These are phyloP conservation scores for Oryctes rhinoceros DNA, from an alignment of 1,140 invertebrate genomes.

Conservation along the genomic window DNA sequence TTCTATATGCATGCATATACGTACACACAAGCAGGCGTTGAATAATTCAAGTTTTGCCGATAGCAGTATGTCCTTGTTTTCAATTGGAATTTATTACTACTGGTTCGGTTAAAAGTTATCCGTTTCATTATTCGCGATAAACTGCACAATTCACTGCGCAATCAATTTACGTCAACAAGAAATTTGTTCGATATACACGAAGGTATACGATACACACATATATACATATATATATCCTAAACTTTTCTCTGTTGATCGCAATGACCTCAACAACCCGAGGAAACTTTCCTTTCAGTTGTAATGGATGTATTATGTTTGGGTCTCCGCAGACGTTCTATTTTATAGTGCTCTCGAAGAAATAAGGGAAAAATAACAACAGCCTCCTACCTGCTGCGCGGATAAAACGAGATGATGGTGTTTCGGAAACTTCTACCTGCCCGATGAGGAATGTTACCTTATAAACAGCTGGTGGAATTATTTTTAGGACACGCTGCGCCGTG, in stretches of 20 bases:
- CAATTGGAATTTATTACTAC: slow-evolving; percentile 25
- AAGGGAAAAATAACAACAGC: slow-evolving; percentile 16
- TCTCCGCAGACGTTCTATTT: slow-evolving; percentile 24
- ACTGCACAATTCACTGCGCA: background rate
- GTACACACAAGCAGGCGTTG: slow-evolving; percentile 2
- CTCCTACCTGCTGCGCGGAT: background rate
- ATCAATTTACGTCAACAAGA: background rate
- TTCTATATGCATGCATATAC: background rate
- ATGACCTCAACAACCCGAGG: slow-evolving; percentile 5
- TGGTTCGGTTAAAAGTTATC: background rate
- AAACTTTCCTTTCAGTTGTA: slow-evolving; percentile 23
- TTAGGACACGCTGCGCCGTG: background rate
- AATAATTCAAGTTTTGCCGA: background rate
- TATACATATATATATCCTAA: background rate
- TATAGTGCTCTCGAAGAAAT: background rate
- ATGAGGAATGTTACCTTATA: slow-evolving; percentile 30
- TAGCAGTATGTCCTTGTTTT: slow-evolving; percentile 19
- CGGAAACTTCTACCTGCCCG: slow-evolving; percentile 15
- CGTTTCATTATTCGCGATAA: slow-evolving; percentile 10
- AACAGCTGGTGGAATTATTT: slow-evolving; percentile 27
- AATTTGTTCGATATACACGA: background rate
- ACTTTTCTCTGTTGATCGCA: background rate
- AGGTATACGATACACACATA: background rate
- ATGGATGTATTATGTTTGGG: slow-evolving; percentile 30
- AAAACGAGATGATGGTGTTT: slow-evolving; percentile 20